Evolutionary conservation across 2,113 vertebrate genomes (phyloP).

Genomic region (Crotalus horridus): DNA sequence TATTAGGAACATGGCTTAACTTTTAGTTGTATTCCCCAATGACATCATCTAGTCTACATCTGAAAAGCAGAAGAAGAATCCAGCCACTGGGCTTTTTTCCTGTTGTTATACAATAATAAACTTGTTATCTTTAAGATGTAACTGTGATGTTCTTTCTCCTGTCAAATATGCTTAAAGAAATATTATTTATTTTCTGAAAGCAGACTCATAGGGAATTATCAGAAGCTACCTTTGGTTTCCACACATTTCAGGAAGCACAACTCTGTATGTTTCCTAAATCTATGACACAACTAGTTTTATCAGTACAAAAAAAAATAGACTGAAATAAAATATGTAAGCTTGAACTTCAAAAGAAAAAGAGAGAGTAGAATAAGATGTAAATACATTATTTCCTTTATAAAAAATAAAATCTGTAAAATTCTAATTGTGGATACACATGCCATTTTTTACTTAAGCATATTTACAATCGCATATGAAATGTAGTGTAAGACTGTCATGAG

Average conservation of each 20-base stretch:
- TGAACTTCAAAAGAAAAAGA: not conserved
- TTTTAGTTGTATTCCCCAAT: not conserved
- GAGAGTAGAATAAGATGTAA: not conserved
- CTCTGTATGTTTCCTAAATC: not conserved
- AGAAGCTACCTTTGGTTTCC: not conserved
- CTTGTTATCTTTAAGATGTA: not conserved
- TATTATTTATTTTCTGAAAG: not conserved
- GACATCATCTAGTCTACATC: not conserved
- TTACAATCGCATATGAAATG: not conserved
- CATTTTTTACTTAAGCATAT: not conserved
- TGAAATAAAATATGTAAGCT: not conserved
- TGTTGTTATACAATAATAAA: not conserved
- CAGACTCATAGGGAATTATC: not conserved
- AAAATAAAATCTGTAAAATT: not conserved
- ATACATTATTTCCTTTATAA: not conserved
- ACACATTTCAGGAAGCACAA: not conserved
- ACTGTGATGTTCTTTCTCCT: not conserved
- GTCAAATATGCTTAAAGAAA: not conserved
- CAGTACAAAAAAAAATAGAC: not conserved
- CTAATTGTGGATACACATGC: not conserved
- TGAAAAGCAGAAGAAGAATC: not conserved
- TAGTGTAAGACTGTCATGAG: not conserved
- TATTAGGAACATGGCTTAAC: not conserved
- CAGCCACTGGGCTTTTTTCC: not conserved
- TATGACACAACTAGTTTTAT: not conserved